Evolutionary conservation across 1,140 invertebrate species (phyloP).

Genomic region (Lucilia cuprina): DNA sequence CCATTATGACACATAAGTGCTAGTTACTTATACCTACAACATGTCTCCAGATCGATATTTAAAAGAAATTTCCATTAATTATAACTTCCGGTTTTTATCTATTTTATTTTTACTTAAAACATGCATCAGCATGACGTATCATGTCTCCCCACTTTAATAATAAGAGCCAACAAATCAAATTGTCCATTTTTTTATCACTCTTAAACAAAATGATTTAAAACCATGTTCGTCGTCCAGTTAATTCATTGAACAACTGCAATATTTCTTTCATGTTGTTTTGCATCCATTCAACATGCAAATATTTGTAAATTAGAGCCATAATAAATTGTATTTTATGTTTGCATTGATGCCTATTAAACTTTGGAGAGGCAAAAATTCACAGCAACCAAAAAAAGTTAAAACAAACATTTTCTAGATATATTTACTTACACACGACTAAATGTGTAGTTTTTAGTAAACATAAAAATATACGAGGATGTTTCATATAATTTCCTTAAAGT

Average conservation of each 20-base stretch:
- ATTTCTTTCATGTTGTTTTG: neutral
- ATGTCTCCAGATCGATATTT: neutral
- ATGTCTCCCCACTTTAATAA: neutral
- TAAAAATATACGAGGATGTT: neutral
- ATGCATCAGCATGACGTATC: neutral
- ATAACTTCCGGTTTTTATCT: conserved; percentile 19
- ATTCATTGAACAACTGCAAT: conserved; percentile 32
- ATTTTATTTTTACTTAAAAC: neutral
- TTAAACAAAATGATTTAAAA: conserved; percentile 28
- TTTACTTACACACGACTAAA: neutral
- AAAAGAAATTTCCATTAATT: neutral
- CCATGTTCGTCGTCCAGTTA: conserved; percentile 27
- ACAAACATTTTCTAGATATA: neutral
- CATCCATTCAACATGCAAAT: conserved; percentile 29
- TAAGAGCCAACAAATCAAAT: conserved; percentile 15
- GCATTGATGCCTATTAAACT: conserved; percentile 32
- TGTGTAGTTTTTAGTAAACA: neutral
- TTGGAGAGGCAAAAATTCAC: neutral
- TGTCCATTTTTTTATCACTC: neutral
- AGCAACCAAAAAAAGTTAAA: neutral
- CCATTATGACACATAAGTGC: too few species aligned
- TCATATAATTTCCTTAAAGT: neutral
- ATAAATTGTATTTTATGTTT: conserved; percentile 33
- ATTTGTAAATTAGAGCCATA: conserved; percentile 32
- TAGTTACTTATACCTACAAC: too few species aligned